Percentiles rank a stretch among this genome's conserved stretches.
Evolutionary conservation across 2,888 invertebrate genomes (phyloP).

Genomic region (Drosophila prostipennis): DNA sequence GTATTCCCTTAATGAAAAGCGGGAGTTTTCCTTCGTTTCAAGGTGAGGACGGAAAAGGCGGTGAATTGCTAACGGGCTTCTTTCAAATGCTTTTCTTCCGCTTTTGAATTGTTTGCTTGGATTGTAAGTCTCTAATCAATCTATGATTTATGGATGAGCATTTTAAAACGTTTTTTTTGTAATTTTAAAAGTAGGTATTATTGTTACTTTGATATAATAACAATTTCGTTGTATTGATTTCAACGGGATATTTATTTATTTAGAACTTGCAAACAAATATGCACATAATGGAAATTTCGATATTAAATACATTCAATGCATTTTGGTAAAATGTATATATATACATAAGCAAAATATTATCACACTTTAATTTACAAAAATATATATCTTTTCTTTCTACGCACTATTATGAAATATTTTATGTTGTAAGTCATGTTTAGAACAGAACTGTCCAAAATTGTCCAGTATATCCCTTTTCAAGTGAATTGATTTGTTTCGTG

Average conservation of each 20-base stretch:
- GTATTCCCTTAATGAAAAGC: constrained; percentile 30
- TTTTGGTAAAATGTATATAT: neutral
- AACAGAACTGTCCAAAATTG: neutral
- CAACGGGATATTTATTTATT: neutral
- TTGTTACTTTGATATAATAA: neutral
- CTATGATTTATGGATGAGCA: constrained; percentile 8
- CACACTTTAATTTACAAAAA: neutral
- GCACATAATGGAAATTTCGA: no score
- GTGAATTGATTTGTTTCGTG: constrained; percentile 44
- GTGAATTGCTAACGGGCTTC: constrained; percentile 6
- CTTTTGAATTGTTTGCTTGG: constrained; percentile 18
- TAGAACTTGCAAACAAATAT: neutral
- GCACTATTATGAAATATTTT: neutral
- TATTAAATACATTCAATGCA: neutral
- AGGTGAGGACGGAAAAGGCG: neutral
- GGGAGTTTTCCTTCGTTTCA: constrained; percentile 4
- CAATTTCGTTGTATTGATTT: neutral
- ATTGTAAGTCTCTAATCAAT: constrained; percentile 20
- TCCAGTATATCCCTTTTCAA: constrained; percentile 23
- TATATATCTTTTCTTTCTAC: neutral
- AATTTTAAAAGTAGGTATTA: neutral
- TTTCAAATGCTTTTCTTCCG: constrained; percentile 3
- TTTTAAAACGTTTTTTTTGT: neutral
- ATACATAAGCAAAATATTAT: neutral
- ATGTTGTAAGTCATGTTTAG: neutral